Percentiles rank a stretch among this genome's conserved stretches.
These are phyloP conservation scores for Otocyon megalotis DNA, from an alignment of 2,113 vertebrate genomes.

Conservation along the genomic window DNA sequence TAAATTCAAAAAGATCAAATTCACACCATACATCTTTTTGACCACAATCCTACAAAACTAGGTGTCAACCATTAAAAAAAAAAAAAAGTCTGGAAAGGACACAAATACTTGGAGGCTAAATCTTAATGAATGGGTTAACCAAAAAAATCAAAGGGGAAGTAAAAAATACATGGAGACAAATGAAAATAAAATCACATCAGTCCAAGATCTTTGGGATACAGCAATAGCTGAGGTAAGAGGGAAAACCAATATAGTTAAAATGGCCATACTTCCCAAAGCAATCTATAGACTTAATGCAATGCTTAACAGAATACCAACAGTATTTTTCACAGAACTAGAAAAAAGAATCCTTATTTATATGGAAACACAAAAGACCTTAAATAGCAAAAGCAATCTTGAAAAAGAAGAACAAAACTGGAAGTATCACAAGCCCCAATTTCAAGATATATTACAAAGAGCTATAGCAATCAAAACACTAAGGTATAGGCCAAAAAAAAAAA, in stretches of 20 bases:
- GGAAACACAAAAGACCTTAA: neutral
- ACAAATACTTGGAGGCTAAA: neutral
- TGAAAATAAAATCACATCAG: neutral
- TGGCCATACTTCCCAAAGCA: neutral
- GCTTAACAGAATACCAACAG: neutral
- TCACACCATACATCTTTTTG: neutral
- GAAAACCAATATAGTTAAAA: neutral
- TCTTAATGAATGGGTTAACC: neutral
- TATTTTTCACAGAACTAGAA: neutral
- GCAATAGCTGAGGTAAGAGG: neutral
- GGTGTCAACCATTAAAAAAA: neutral
- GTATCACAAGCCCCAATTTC: neutral
- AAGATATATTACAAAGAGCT: neutral
- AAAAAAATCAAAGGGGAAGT: neutral
- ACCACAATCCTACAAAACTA: neutral
- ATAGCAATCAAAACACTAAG: neutral
- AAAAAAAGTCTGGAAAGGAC: neutral
- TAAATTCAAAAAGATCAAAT: neutral
- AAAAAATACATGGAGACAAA: neutral
- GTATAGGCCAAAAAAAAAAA: neutral
- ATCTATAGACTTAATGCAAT: neutral
- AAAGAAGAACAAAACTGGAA: neutral
- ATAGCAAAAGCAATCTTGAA: neutral
- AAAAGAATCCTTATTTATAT: neutral
- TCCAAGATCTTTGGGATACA: neutral